Evolutionary conservation across 1,140 invertebrate genomes (phyloP).

Genomic region (Copidosoma floridanum): DNA sequence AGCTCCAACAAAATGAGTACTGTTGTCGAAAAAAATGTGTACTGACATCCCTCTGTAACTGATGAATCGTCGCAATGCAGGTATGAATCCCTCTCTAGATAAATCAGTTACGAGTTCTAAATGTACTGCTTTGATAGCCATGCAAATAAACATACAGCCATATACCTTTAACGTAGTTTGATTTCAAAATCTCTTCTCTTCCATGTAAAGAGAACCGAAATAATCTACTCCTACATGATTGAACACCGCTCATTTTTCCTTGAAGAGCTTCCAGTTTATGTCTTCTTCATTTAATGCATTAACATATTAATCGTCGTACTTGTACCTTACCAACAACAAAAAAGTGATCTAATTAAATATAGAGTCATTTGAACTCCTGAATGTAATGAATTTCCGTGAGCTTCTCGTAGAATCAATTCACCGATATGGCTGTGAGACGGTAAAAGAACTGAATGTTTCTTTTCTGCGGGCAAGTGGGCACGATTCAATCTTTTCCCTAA

Average conservation of each 20-base stretch:
- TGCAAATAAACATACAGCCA: neutral
- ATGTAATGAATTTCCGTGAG: neutral
- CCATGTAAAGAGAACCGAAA: neutral
- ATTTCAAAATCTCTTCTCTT: too few species aligned
- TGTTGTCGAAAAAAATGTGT: constrained; percentile 34
- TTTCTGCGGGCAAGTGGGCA: too few species aligned
- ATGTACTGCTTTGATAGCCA: too few species aligned
- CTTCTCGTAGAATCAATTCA: neutral
- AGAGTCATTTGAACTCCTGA: neutral
- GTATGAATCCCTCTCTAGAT: too few species aligned
- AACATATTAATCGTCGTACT: neutral
- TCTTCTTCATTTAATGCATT: neutral
- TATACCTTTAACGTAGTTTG: neutral
- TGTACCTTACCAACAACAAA: neutral
- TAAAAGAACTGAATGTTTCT: neutral
- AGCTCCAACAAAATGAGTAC: constrained; percentile 32
- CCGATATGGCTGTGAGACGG: too few species aligned
- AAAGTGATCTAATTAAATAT: too few species aligned
- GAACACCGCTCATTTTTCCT: neutral
- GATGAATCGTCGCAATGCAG: neutral
- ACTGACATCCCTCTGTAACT: constrained; percentile 1
- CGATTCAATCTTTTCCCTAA: constrained; percentile 47
- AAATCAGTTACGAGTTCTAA: neutral
- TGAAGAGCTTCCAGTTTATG: neutral
- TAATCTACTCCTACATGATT: neutral